Base-by-base conservation (phyloP, 2,113 vertebrate species). In the Scomber japonicus region DNA sequence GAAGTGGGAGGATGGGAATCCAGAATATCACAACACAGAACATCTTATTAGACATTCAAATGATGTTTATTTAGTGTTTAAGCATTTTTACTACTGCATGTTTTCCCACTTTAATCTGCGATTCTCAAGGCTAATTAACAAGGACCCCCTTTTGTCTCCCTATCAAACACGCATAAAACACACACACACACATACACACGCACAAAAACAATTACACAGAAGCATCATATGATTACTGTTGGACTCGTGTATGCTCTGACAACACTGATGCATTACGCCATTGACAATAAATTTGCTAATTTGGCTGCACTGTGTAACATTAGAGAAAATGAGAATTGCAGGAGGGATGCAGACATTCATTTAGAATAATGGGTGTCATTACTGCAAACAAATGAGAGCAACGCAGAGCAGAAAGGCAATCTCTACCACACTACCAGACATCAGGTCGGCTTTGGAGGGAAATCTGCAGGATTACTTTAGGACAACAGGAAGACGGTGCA, bases 321-420 rank as follows among this genome's bases (percentile, higher is more conserved):
- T 56, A 63, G 66, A 59, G 79, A 78, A 87, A 71, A 75, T 80
- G 60, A 63, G 27, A 76, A 78, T 57, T 55, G 75, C 81, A 45
- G 40, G 51, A 56, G 60, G 75, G 68, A 70, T 13, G n/a, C n/a
- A 31, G 61, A 77, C 68, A 17, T 64, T 71, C 53, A 67, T 76
- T 67, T 48, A 73, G 74, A 87, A 49, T 72, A 85, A 89, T 85
- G 82, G 74, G 61, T 49, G 57, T 75, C 73, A 88, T 88, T 78
- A 82, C 81, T 40, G 45, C 57, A 61, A 76, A 67, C 66, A 74
- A 55, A 62, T 70, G 53, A 86, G 57, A 83, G 74, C 27, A 6
- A 54, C 57, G 63, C 19, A 44, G 53, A 78, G 61, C 76, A 60
- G 72, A 69, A 62, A 31, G 35, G 21, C 14, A 30, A 75, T 65